phyloP scores from a whole-genome alignment of 2,797 vertebrate species.

The Coracias cyanogaster region DNA sequence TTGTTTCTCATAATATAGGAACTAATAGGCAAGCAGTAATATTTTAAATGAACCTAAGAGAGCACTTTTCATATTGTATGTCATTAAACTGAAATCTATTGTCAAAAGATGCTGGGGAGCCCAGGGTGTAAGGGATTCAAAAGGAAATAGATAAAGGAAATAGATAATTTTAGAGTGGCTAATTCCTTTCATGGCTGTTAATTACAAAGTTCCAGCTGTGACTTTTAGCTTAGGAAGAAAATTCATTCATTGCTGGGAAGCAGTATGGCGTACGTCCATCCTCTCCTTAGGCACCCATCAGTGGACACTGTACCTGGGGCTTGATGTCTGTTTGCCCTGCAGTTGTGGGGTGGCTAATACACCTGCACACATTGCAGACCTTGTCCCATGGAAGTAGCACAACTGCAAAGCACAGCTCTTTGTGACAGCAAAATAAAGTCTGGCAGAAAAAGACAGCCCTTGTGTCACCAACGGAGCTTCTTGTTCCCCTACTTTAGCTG shows the following conservation, averaged over 20 bases:
- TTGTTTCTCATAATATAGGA: not conserved
- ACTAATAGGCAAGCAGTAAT: not conserved
- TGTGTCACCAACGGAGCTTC: not conserved
- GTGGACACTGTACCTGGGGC: rapidly evolving
- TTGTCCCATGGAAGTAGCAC: not conserved
- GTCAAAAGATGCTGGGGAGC: not conserved
- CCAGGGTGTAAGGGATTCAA: not conserved
- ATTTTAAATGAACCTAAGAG: not conserved
- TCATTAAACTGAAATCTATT: not conserved
- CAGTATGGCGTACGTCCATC: too few relatives aligned
- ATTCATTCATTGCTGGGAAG: not conserved
- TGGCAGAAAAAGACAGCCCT: not conserved
- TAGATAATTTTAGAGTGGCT: not conserved
- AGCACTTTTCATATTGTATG: not conserved
- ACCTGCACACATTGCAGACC: not conserved
- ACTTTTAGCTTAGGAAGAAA: not conserved
- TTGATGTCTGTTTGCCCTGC: not conserved
- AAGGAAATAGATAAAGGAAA: not conserved
- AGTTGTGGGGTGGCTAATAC: not conserved
- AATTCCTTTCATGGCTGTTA: not conserved
- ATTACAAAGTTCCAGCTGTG: not conserved
- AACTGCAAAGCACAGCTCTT: not conserved
- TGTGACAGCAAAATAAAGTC: not conserved
- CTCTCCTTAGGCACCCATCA: not conserved
- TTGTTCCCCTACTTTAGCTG: not conserved